Evolutionary conservation across 2,797 vertebrate species (phyloP), one percentile per base, ranked within the genome.

Genomic region (Choloepus didactylus): DNA sequence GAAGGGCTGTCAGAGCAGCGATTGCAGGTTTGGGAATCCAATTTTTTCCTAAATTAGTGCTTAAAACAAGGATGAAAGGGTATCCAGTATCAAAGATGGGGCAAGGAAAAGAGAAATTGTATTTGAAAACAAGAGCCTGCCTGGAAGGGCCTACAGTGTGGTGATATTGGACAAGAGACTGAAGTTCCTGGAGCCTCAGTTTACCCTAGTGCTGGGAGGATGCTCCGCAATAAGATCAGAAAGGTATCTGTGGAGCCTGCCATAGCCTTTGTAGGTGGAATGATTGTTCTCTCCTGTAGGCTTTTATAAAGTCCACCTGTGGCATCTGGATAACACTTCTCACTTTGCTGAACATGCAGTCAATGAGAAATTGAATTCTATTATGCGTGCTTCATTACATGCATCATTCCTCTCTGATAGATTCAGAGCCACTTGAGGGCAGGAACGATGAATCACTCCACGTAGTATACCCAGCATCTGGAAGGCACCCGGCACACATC

Each of bases 41-140:
- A 62, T 91, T 87, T 84, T 87, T 90, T 44, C 76, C 85, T 66
- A 62, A 75, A 80, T 82, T 80, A 41, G 56, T 31, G 21, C 76
- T 79, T 62, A 92, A 82, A 85, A 75, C 59, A 31, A 75, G 46
- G 38, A 66, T 38, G 49, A 84, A n/a, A 54, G 31, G 64, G n/a
- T 67, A 21, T 67, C 67, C 62, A 7, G 41, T 87, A 60, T 80
- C 79, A 70, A 75, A 73, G 73, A 67, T 14, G 59, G 44, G 66
- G 16, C 4, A 9, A 62, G 67, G 60, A 6, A 51, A 21, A 72
- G 90, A 92, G 73, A 94, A 51, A 73, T 6, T 27, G 79, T 81
- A 91, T 54, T 46, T 72, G 86, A 92, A 59, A 67, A 29, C 5
- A 56, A 56, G 31, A 44, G n/a, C 31, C 67, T 85, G 0, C 49